Percentiles rank a stretch among this genome's conserved stretches.
Evolutionary conservation across 1,140 invertebrate species (phyloP).

Genomic region (Euwallacea fornicatus): DNA sequence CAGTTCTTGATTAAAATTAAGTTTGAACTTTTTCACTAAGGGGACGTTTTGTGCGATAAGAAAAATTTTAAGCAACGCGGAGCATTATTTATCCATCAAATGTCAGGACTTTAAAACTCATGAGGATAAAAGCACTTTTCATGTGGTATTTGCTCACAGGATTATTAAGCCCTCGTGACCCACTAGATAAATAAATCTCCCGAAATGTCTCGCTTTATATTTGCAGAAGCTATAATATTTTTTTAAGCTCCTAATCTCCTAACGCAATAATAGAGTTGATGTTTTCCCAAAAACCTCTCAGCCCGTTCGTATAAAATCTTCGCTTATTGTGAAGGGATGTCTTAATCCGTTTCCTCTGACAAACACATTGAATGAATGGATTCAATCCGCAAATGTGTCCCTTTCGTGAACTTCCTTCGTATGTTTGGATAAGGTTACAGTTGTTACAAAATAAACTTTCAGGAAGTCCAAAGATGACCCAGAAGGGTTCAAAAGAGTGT

Average conservation of each 20-base stretch:
- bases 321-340: not conserved
- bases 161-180: constrained; percentile 5
- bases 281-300: constrained; percentile 3
- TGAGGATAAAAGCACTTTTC: no score
- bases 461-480: no score
- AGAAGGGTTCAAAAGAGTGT: no score
- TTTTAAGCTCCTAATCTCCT: constrained; percentile 5
- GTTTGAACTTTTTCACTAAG: no score
- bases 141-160: not conserved
- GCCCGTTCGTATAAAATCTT: constrained; percentile 2
- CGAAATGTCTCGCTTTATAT: constrained; percentile 11
- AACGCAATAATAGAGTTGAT: not conserved
- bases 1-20: not conserved
- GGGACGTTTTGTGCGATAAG: no score
- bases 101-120: no score
- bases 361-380: not conserved
- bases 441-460: no score
- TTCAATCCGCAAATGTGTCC: not conserved
- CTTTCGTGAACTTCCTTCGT: no score
- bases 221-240: constrained; percentile 8
- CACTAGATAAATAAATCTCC: not conserved
- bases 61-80: no score
- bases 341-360: constrained; percentile 2
- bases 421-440: no score
- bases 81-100: no score